Evolutionary conservation across 2,888 invertebrate genomes (phyloP).

Genomic region (Penaeus monodon): DNA sequence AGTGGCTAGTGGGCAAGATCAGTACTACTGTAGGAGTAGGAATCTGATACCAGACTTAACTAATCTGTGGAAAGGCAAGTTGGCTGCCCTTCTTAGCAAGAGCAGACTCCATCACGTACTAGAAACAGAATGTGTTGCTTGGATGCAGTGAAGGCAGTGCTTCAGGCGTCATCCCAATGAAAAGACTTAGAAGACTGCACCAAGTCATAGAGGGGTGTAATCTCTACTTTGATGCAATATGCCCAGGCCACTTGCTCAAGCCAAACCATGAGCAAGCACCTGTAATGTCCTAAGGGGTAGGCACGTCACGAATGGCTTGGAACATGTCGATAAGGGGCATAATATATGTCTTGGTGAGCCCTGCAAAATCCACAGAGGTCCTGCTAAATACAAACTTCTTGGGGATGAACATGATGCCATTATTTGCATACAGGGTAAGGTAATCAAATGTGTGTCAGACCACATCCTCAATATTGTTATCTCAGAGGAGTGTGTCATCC

Average conservation of each 20-base stretch:
- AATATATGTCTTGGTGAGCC: neutral
- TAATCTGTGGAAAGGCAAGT: neutral
- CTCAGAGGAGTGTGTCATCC: neutral
- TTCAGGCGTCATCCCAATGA: no score
- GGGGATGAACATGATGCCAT: conserved; percentile 18
- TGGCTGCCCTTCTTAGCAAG: no score
- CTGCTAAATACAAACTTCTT: conserved; percentile 4
- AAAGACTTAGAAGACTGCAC: no score
- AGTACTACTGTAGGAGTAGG: conserved; percentile 28
- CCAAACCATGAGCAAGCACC: conserved; percentile 29
- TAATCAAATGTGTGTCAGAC: conserved; percentile 13
- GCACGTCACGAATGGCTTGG: no score
- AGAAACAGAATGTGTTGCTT: neutral
- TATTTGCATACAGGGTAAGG: neutral
- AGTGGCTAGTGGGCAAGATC: neutral
- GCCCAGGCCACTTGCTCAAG: conserved; percentile 29
- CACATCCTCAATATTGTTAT: neutral
- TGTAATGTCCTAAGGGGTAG: conserved; percentile 18
- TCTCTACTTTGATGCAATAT: neutral
- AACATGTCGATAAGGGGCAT: no score
- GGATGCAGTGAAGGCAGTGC: no score
- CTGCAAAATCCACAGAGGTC: neutral
- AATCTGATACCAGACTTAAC: conserved; percentile 8
- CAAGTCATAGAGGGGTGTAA: no score
- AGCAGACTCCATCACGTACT: no score